Evolutionary conservation across 2,113 vertebrate genomes (phyloP), one percentile per base, ranked within the genome.

Genomic region (Numida meleagris): DNA sequence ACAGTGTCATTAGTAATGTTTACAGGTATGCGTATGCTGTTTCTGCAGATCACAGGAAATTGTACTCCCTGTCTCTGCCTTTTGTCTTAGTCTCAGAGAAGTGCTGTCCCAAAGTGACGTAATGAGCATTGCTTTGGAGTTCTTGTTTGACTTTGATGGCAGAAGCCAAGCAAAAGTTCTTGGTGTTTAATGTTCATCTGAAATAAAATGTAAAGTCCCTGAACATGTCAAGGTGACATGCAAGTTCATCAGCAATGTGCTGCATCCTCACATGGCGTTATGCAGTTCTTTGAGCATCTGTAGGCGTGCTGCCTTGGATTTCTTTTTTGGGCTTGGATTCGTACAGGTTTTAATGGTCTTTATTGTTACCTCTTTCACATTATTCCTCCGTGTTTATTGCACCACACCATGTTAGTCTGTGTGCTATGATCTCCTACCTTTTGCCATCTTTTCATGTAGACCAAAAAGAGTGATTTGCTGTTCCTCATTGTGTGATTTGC

Each of bases 1-100:
- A 33, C 36, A 33, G 10, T 0, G 1, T 40, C 7, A 9, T 12
- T 2, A 27, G 19, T 33, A 0, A 29, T 59, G 21, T 61, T 38
- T 8, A 21, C 42, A 4, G n/a, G 2, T 18, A 9, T 4, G 21
- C 38, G 5, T n/a, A 15, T 24, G 1, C 8, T 50, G 6, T 51
- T 38, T 14, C 55, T 25, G 0, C 23, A 21, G n/a, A 46, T 11
- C 31, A 4, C 42, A 3, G 36, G 61, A 62, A 2, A 66, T 46
- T 4, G 9, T 31, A 5, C 29, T 71, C 18, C 33, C 7, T 7
- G 2, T 31, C 15, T 58, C 29, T 38, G 2, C 27, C 7, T 82
- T 70, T 57, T 70, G 15, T n/a, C 36, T 58, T 58, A 5, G 8
- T 27, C 29, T 53, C 23, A 16, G n/a, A 31, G 42, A 63, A n/a